phyloP scores from a whole-genome alignment of 2,113 vertebrate genomes.

The Chroicocephalus ridibundus region DNA sequence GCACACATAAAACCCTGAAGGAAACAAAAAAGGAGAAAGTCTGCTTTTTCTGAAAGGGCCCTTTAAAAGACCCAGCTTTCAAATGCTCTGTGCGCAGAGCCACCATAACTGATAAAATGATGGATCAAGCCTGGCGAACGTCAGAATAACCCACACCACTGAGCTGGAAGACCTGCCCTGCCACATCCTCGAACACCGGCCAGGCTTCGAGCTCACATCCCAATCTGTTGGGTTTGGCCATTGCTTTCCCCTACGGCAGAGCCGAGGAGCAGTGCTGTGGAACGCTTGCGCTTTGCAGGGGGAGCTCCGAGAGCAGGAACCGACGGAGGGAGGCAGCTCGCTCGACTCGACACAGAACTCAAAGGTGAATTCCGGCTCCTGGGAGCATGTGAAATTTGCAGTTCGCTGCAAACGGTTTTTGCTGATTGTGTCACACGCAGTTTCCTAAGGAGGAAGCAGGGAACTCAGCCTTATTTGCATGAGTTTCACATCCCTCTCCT shows the following conservation, averaged over 20 bases:
- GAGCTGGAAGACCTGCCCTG: neutral
- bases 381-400: constrained; percentile 13
- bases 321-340: neutral
- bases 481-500: constrained; percentile 58
- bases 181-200: neutral
- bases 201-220: neutral
- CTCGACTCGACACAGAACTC: neutral
- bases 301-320: neutral
- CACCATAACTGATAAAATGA: neutral
- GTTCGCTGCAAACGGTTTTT: neutral
- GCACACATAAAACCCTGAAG: neutral
- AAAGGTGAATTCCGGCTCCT: neutral
- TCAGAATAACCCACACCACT: neutral
- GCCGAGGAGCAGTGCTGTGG: neutral
- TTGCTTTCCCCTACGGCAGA: neutral
- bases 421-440: constrained; percentile 57
- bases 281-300: neutral
- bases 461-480: constrained; percentile 52
- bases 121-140: neutral
- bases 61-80: neutral
- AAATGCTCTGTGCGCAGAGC: neutral
- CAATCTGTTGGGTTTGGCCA: neutral
- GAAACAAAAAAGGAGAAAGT: neutral
- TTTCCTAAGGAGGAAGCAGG: constrained; percentile 52
- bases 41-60: neutral